Evolutionary conservation across 2,113 vertebrate species (phyloP).

Genomic region (Poecile atricapillus): DNA sequence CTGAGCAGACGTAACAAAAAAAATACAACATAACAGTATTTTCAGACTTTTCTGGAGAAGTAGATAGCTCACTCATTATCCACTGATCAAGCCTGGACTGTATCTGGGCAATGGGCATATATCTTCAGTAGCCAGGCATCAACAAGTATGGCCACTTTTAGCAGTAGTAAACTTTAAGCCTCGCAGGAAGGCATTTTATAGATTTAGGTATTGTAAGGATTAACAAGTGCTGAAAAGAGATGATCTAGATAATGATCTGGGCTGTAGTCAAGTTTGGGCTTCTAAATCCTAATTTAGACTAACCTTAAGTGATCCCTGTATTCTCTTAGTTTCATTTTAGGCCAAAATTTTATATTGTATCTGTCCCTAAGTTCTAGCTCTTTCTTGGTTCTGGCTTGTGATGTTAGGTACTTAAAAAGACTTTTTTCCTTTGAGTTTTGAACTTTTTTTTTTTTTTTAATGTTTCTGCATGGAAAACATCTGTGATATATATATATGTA

Average conservation of each 20-base stretch:
- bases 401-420: not conserved
- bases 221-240: not conserved
- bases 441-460: not conserved
- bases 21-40: not conserved
- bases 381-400: not conserved
- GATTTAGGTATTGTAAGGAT: not conserved
- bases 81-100: not conserved
- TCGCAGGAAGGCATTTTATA: not conserved
- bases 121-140: not conserved
- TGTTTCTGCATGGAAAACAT: slow-evolving; percentile 8
- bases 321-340: not conserved
- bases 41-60: not conserved
- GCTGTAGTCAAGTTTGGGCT: not conserved
- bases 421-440: not conserved
- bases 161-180: not conserved
- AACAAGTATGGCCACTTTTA: not conserved
- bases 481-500: slow-evolving; percentile 16
- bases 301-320: not conserved
- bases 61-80: not conserved
- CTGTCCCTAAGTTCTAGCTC: not conserved
- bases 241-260: not conserved
- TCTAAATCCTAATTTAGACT: not conserved
- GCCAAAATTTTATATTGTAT: not conserved
- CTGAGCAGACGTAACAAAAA: not conserved
- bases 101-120: not conserved